These are phyloP conservation scores for Pachyrhynchus sulphureomaculatus DNA, from an alignment of 1,140 invertebrate species.

Conservation along the genomic window DNA sequence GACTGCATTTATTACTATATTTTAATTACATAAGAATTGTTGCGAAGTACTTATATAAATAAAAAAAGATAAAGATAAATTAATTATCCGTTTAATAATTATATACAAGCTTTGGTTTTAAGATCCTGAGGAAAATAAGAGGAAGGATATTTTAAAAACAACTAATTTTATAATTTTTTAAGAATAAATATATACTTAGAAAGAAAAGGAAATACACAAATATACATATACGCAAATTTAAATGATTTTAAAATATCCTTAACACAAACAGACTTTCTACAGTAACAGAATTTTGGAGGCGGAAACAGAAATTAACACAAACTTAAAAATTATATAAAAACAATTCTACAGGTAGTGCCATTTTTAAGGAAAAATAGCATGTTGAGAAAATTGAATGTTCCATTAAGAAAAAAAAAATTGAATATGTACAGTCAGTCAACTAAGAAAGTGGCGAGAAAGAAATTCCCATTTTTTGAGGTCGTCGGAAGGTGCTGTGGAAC, in stretches of 20 bases:
- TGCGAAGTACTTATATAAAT: constrained; percentile 34
- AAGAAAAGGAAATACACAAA: background rate
- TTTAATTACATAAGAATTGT: constrained; percentile 11
- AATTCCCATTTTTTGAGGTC: no score
- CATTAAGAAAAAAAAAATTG: no score
- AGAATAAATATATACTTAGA: no score
- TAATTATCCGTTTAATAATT: constrained; percentile 33
- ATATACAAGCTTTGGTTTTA: constrained; percentile 40
- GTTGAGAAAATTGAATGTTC: no score
- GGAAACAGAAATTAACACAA: no score
- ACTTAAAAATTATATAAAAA: no score
- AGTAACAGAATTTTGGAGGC: background rate
- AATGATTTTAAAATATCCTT: background rate
- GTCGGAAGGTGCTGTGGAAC: no score
- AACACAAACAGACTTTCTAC: background rate
- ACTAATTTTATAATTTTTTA: background rate
- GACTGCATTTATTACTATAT: constrained; percentile 3
- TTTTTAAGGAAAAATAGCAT: no score
- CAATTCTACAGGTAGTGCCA: no score
- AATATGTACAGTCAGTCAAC: no score
- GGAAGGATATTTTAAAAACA: constrained; percentile 7
- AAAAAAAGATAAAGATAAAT: constrained; percentile 41
- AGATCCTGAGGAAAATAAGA: constrained; percentile 35
- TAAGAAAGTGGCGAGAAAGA: no score
- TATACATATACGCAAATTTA: constrained; percentile 5